Percentiles rank a stretch among this genome's conserved stretches.
These are phyloP conservation scores for Lasioglossum vierecki DNA, from an alignment of 2,888 invertebrate species.

Conservation along the genomic window DNA sequence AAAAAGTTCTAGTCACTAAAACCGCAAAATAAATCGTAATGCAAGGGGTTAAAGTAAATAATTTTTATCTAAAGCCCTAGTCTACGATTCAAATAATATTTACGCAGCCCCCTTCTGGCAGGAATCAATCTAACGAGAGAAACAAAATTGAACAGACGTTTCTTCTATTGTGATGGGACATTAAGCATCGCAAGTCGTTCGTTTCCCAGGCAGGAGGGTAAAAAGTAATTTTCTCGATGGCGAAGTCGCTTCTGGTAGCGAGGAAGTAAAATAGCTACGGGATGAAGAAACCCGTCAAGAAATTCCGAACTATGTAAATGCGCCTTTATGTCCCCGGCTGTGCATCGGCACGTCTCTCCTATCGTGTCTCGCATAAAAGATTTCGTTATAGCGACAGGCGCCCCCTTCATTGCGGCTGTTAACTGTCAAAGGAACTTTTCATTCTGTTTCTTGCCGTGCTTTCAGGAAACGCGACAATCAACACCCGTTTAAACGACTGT, in stretches of 20 bases:
- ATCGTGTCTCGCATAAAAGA: conserved; percentile 33
- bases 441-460: conserved; percentile 17
- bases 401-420: conserved; percentile 18
- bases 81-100: background rate
- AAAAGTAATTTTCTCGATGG: conserved; percentile 46
- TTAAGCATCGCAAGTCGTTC: background rate
- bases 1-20: too few relatives aligned
- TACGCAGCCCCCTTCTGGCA: background rate
- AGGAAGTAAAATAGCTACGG: conserved; percentile 17
- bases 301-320: conserved; percentile 39
- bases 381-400: conserved; percentile 37
- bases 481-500: conserved; percentile 1
- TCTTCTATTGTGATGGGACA: background rate
- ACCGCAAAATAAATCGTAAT: too few relatives aligned
- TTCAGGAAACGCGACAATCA: background rate
- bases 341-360: conserved; percentile 13
- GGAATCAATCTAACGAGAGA: background rate
- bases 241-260: conserved; percentile 25
- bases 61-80: background rate
- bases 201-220: conserved; percentile 31
- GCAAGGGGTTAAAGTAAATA: background rate
- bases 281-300: conserved; percentile 9
- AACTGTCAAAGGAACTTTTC: conserved; percentile 42
- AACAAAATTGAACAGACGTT: background rate
- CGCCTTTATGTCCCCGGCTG: conserved; percentile 19